Conservation (phyloP, 2,797 vertebrate genomes). For the Kryptopterus vitreolus region DNA sequence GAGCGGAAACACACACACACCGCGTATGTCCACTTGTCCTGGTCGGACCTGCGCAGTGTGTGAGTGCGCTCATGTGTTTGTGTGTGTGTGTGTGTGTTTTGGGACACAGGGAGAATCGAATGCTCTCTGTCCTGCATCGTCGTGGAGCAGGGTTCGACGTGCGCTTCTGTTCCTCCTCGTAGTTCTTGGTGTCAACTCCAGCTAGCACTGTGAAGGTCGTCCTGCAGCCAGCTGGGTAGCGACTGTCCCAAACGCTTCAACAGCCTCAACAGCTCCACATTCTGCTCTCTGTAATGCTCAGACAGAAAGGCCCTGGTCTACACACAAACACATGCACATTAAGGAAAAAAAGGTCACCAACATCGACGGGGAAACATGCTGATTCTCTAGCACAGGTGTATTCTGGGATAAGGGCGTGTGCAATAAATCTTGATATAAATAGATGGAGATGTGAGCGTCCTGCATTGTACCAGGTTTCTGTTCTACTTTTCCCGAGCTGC, state of each 20-base stretch:
- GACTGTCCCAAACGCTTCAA: conserved; percentile 81
- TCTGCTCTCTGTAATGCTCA: conserved; percentile 82
- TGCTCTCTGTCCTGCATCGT: conserved; percentile 34
- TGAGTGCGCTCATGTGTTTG: neutral
- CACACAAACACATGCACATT: conserved; percentile 4
- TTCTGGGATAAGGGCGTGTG: conserved; percentile 27
- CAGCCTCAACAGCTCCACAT: conserved; percentile 80
- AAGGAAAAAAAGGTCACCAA: conserved; percentile 13
- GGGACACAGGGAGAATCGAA: conserved; percentile 30
- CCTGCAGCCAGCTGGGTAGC: conserved; percentile 81
- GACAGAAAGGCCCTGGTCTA: conserved; percentile 79
- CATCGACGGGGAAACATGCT: neutral
- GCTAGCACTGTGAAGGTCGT: conserved; percentile 81
- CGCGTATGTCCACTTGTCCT: conserved; percentile 2
- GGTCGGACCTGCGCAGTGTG: conserved; percentile 18
- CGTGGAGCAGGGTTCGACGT: conserved; percentile 37
- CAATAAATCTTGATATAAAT: conserved; percentile 36
- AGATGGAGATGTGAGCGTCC: conserved; percentile 15
- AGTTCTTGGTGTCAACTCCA: conserved; percentile 72
- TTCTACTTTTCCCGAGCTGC: conserved; percentile 25
- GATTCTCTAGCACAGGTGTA: conserved; percentile 4
- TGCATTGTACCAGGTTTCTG: conserved; percentile 15
- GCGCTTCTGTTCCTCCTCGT: conserved; percentile 5
- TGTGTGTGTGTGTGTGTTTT: neutral
- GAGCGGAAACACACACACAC: conserved; percentile 23